Conservation (phyloP, 2,113 vertebrate genomes). For the Phaethornis superciliosus region DNA sequence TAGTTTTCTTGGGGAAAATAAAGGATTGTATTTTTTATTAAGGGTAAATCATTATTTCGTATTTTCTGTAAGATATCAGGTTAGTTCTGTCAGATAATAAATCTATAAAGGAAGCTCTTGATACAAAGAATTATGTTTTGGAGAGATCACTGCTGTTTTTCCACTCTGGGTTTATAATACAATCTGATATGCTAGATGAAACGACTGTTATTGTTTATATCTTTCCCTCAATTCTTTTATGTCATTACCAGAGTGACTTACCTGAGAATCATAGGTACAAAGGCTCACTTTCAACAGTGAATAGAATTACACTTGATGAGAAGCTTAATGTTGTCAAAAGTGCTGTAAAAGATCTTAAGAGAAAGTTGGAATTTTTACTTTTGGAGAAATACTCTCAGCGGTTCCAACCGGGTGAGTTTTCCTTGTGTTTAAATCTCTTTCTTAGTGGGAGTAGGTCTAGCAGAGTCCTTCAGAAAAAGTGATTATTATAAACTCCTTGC, state of each 20-base stretch:
- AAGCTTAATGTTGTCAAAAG: slow-evolving; percentile 40
- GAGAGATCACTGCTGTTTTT: not conserved
- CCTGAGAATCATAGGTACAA: not conserved
- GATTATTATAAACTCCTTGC: not conserved
- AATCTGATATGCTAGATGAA: not conserved
- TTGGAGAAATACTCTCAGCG: not conserved
- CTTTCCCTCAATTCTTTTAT: not conserved
- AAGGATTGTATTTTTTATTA: not conserved
- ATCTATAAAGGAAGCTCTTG: not conserved
- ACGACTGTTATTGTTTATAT: not conserved
- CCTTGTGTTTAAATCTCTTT: not conserved
- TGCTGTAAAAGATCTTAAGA: slow-evolving; percentile 60
- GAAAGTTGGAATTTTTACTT: slow-evolving; percentile 34
- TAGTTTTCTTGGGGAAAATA: not conserved
- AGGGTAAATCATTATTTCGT: not conserved
- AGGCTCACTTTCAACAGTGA: not conserved
- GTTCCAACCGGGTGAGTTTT: slow-evolving; percentile 37
- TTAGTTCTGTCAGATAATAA: not conserved
- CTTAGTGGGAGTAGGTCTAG: not conserved
- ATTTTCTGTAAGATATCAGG: not conserved
- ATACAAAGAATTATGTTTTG: not conserved
- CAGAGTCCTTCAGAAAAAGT: not conserved
- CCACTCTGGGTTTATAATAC: not conserved
- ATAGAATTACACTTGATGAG: not conserved
- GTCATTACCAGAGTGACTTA: not conserved